Conservation (phyloP, 2,113 vertebrate species). For the Notiomystis cincta region DNA sequence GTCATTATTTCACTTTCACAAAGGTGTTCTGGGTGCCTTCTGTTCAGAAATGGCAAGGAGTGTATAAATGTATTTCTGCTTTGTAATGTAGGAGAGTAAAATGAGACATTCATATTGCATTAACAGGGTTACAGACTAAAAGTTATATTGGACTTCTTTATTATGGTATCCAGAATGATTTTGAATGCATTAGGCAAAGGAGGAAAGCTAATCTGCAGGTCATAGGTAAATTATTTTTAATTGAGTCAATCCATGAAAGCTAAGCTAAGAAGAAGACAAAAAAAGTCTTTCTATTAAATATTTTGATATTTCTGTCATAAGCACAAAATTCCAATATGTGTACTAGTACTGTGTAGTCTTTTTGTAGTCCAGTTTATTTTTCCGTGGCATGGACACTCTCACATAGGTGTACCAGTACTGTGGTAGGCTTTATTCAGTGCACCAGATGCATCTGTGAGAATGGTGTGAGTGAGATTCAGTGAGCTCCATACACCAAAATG, state of each 20-base stretch:
- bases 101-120: not conserved
- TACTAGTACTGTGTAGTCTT: not conserved
- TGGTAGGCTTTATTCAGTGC: not conserved
- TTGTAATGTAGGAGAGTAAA: not conserved
- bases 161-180: not conserved
- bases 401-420: not conserved
- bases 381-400: not conserved
- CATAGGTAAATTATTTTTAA: not conserved
- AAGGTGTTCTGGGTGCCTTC: not conserved
- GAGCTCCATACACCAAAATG: not conserved
- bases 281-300: not conserved
- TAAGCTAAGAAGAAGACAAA: not conserved
- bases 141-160: not conserved
- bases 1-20: not conserved
- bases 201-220: not conserved
- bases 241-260: not conserved
- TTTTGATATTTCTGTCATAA: not conserved
- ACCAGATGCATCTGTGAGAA: not conserved
- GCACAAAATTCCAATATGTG: not conserved
- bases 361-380: not conserved
- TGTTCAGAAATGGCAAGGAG: not conserved
- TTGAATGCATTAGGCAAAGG: not conserved
- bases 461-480: not conserved
- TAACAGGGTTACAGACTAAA: not conserved
- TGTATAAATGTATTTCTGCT: not conserved